Evolutionary conservation across 2,888 invertebrate species (phyloP), one percentile per base, ranked within the genome.

Genomic region (Thymelicus lineola): DNA sequence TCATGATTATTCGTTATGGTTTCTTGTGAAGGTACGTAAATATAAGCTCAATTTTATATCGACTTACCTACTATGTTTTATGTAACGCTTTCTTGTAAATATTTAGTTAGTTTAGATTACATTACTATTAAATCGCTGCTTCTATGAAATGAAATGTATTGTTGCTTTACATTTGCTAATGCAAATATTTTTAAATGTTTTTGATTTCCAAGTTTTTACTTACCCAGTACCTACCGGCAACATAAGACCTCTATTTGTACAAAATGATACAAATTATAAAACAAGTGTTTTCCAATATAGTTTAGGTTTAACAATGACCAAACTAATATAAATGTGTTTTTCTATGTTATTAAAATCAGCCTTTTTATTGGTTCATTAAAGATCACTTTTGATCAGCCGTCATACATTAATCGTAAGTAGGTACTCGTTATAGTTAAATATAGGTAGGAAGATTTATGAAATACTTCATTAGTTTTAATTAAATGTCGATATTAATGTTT

Each of bases 51-150:
- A 53, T 53, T 53, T 53, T n/a, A 20, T 53, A 28, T 53, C 53
- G 5, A 53, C 12, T 53, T 53, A 12, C 12, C 20, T 53, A 12
- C n/a, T 20, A n/a, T 20, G 10, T 53, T 20, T 53, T 53, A 12
- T 12, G 12, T 53, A 53, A 53, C 6, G 53, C 53, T 53, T 53
- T 53, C 20, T 45, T 60, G 60, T 60, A 60, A 60, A 60, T 60
- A 60, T 42, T 45, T 60, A 45, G 60, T 60, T 45, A 60, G 20
- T 53, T 53, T 20, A 53, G 53, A 20, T 53, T 53, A 53, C 6
- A n/a, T 53, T 20, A 53, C 20, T 53, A 20, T 53, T 53, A 53
- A 53, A 20, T 20, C 12, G 12, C 17, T 28, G 53, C 53, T 53
- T 53, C 53, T 53, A 20, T 53, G 20, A 17, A 53, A 53, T 53